Conservation (phyloP, 1,140 invertebrate species). For the Aphelenchoides fujianensis region DNA sequence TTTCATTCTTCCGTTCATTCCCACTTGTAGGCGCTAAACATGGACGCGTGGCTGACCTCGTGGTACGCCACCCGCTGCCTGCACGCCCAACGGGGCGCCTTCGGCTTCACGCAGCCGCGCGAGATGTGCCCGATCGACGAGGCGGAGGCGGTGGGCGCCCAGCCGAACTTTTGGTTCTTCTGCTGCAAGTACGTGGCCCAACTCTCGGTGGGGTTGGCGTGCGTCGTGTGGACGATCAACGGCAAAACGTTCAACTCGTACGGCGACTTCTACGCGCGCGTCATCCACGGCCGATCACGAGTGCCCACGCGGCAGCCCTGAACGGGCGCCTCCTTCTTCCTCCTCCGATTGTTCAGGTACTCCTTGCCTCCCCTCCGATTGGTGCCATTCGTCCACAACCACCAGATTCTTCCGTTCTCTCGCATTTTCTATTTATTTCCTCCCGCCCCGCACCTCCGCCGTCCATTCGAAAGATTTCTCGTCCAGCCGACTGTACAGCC, state of each 20-base stretch:
- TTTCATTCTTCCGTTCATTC: neutral
- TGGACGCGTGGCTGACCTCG: conserved; percentile 48
- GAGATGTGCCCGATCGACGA: conserved; percentile 43
- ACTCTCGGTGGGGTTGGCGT: conserved; percentile 94
- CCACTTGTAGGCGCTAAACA: conserved; percentile 48
- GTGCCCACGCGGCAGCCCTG: conserved; percentile 34
- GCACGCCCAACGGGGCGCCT: conserved; percentile 43
- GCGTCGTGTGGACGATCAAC: conserved; percentile 95
- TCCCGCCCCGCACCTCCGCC: too few species aligned
- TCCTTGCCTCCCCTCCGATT: neutral
- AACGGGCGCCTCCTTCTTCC: too few species aligned
- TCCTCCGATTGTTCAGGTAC: neutral
- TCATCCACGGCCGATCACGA: conserved; percentile 38
- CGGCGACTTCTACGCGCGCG: conserved; percentile 63
- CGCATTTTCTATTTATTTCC: too few species aligned
- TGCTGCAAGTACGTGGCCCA: conserved; percentile 94
- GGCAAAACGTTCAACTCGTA: conserved; percentile 90
- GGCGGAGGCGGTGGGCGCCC: conserved; percentile 9
- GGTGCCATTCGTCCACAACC: neutral
- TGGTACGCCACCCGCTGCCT: conserved; percentile 54
- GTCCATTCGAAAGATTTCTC: too few species aligned
- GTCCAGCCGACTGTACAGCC: neutral
- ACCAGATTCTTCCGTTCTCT: neutral
- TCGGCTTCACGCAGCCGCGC: conserved; percentile 48
- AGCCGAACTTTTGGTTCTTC: conserved; percentile 67